Evolutionary conservation across 2,797 vertebrate genomes (phyloP).

Genomic region (Enteromius viviparus): DNA sequence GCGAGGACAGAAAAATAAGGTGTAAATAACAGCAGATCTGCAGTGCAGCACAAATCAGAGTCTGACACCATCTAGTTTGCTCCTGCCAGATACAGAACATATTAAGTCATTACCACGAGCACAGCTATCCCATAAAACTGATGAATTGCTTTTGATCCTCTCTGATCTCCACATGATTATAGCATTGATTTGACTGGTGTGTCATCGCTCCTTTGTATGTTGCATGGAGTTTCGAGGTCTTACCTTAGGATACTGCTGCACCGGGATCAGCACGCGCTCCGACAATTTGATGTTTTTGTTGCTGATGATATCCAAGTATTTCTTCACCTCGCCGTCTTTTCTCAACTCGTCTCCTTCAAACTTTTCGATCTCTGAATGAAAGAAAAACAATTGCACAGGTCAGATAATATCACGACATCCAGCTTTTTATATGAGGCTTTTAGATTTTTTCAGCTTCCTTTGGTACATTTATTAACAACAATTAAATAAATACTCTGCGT

Average conservation of each 20-base stretch:
- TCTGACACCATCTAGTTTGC: constrained; percentile 37
- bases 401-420: constrained; percentile 44
- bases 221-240: constrained; percentile 44
- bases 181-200: constrained; percentile 29
- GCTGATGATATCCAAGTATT: constrained; percentile 98
- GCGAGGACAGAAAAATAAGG: constrained; percentile 12
- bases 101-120: constrained; percentile 47
- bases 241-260: constrained; percentile 99
- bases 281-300: constrained; percentile 99
- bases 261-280: constrained; percentile 95
- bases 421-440: neutral
- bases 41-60: constrained; percentile 42
- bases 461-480: constrained; percentile 26
- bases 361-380: constrained; percentile 94
- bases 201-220: constrained; percentile 36
- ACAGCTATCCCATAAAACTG: constrained; percentile 26
- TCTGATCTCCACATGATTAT: constrained; percentile 69
- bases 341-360: constrained; percentile 90
- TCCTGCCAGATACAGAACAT: constrained; percentile 39
- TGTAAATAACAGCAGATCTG: constrained; percentile 43
- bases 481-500: constrained; percentile 41
- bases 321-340: constrained; percentile 94
- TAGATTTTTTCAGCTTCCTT: neutral
- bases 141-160: constrained; percentile 14
- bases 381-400: constrained; percentile 35